A percentile compares a stretch with the other conserved stretches of the same genome.
Evolutionary conservation across 2,888 invertebrate genomes (phyloP).

Genomic region (Amaurobius ferox): DNA sequence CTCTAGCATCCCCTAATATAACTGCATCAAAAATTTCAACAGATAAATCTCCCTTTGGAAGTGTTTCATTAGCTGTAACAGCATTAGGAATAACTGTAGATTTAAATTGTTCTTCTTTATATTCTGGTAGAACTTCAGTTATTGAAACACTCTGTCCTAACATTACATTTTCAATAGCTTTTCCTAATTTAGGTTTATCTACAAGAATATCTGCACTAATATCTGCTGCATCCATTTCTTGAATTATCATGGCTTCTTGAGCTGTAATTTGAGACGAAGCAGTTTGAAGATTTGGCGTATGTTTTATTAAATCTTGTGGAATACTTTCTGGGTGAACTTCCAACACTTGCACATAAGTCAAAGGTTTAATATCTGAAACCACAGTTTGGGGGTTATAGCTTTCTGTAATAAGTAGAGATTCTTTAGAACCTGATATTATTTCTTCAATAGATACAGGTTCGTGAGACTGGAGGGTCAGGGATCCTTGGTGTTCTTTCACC

Average conservation of each 20-base stretch:
- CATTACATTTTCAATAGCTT: slow-evolving; percentile 39
- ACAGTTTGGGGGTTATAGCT: slow-evolving; percentile 8
- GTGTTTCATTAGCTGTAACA: slow-evolving; percentile 21
- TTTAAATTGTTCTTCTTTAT: slow-evolving; percentile 30
- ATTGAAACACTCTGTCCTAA: slow-evolving; percentile 45
- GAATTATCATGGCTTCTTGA: slow-evolving; percentile 55
- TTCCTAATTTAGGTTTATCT: slow-evolving; percentile 27
- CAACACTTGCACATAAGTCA: slow-evolving; percentile 30
- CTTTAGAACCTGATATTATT: slow-evolving; percentile 46
- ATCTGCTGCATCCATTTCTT: slow-evolving; percentile 34
- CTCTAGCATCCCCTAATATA: slow-evolving; percentile 38
- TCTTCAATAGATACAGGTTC: slow-evolving; percentile 48
- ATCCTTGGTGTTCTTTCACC: slow-evolving; percentile 21
- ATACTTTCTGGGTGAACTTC: slow-evolving; percentile 41
- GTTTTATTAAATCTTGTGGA: slow-evolving; percentile 22
- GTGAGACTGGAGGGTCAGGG: slow-evolving; percentile 17
- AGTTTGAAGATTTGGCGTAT: slow-evolving; percentile 16
- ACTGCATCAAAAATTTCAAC: slow-evolving; percentile 39
- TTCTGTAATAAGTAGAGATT: slow-evolving; percentile 38
- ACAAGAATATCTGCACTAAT: slow-evolving; percentile 26
- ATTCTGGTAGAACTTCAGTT: slow-evolving; percentile 55
- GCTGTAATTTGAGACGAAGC: slow-evolving; percentile 33
- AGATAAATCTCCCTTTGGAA: slow-evolving; percentile 18
- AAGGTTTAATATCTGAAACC: slow-evolving; percentile 29
- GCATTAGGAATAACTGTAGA: slow-evolving; percentile 33